Percentiles rank a stretch among this genome's conserved stretches.
Evolutionary conservation across 2,888 invertebrate genomes (phyloP).

Genomic region (Onthophagus sagittarius): DNA sequence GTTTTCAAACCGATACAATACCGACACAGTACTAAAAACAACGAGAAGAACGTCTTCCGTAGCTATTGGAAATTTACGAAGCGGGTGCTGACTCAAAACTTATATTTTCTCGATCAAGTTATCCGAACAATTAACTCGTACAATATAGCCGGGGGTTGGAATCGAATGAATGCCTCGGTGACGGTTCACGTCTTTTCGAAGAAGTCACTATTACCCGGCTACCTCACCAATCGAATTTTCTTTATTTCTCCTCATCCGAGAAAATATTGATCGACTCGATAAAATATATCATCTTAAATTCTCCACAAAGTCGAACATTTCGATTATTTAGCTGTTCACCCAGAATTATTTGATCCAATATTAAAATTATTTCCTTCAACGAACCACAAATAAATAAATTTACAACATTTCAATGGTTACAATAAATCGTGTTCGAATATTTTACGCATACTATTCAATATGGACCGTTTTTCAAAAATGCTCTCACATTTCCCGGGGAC

Average conservation of each 20-base stretch:
- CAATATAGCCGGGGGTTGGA: slow-evolving; percentile 1
- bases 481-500: not conserved
- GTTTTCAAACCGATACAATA: not conserved
- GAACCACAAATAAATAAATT: no score
- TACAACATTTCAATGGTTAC: no score
- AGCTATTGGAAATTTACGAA: not conserved
- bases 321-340: no score
- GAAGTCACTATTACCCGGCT: slow-evolving; percentile 8
- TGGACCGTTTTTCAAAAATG: not conserved
- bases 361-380: no score
- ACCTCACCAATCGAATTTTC: not conserved
- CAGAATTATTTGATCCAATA: no score
- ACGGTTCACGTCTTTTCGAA: slow-evolving; percentile 7
- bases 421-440: not conserved
- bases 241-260: not conserved
- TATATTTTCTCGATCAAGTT: slow-evolving; percentile 9
- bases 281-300: no score
- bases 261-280: no score
- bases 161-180: slow-evolving; percentile 12
- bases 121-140: slow-evolving; percentile 13
- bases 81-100: not conserved
- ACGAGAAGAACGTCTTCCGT: not conserved
- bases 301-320: no score
- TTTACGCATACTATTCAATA: not conserved
- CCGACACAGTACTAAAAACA: not conserved